Conservation (phyloP, 2,113 vertebrate species). For the Apistogramma diplotaenia region DNA sequence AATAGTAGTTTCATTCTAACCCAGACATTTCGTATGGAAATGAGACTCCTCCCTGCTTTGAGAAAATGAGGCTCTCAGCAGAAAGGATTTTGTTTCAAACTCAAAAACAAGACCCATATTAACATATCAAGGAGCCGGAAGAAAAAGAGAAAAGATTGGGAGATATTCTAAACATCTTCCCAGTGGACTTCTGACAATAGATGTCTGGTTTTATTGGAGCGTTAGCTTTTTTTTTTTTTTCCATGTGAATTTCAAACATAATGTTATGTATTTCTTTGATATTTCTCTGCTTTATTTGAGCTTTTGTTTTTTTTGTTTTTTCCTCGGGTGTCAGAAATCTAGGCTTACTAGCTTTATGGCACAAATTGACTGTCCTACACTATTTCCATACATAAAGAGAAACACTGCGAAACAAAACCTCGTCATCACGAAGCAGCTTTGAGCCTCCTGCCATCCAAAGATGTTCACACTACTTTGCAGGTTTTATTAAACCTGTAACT, state of each 20-base stretch:
- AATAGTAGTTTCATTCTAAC: conserved; percentile 70
- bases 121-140: conserved; percentile 67
- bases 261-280: conserved; percentile 17
- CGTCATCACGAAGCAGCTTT: background rate
- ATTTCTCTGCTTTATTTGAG: background rate
- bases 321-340: background rate
- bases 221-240: background rate
- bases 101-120: conserved; percentile 65
- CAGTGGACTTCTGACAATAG: conserved; percentile 50
- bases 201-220: conserved; percentile 30
- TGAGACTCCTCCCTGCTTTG: conserved; percentile 68
- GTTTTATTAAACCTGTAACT: conserved; percentile 21
- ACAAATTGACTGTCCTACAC: background rate
- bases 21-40: conserved; percentile 73
- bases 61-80: conserved; percentile 64
- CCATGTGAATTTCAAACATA: background rate
- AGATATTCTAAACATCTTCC: conserved; percentile 63
- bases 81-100: conserved; percentile 65
- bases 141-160: conserved; percentile 1
- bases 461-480: conserved; percentile 17
- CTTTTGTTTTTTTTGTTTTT: background rate
- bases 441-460: background rate
- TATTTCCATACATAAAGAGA: background rate
- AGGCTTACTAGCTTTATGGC: background rate
- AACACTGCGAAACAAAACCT: background rate